phyloP scores from a whole-genome alignment of 2,113 vertebrate genomes.

The cat (Felis catus) region DNA sequence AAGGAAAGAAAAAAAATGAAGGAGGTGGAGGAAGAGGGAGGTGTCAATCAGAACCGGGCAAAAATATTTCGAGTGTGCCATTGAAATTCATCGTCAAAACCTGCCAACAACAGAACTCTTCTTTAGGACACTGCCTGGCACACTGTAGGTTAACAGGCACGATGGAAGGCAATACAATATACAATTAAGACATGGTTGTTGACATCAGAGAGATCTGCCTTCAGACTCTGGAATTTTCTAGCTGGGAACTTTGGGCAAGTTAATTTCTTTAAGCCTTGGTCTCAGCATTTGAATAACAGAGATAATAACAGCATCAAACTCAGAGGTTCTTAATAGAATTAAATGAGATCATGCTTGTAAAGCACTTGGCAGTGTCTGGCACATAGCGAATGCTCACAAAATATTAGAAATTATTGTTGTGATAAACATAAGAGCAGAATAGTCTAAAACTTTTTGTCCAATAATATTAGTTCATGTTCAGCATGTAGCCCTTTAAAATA shows the following conservation, averaged over 20 bases:
- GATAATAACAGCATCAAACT: neutral
- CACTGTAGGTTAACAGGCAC: neutral
- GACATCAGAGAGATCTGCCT: neutral
- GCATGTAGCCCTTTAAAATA: neutral
- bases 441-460: neutral
- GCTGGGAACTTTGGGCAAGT: neutral
- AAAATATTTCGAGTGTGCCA: neutral
- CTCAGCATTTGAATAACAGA: neutral
- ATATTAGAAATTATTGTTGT: neutral
- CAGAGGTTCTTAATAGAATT: slow-evolving; percentile 36
- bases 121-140: neutral
- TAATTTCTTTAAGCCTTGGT: neutral
- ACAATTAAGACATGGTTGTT: neutral
- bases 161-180: neutral
- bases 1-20: neutral
- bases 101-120: neutral
- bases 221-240: slow-evolving; percentile 31
- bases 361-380: neutral
- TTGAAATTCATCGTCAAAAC: neutral
- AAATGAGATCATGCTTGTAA: neutral
- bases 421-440: neutral
- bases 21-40: neutral
- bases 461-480: neutral
- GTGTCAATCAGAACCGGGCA: neutral
- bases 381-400: slow-evolving; percentile 1